Base-by-base conservation (phyloP, 2,113 vertebrate species). In the Zapus hudsonius region DNA sequence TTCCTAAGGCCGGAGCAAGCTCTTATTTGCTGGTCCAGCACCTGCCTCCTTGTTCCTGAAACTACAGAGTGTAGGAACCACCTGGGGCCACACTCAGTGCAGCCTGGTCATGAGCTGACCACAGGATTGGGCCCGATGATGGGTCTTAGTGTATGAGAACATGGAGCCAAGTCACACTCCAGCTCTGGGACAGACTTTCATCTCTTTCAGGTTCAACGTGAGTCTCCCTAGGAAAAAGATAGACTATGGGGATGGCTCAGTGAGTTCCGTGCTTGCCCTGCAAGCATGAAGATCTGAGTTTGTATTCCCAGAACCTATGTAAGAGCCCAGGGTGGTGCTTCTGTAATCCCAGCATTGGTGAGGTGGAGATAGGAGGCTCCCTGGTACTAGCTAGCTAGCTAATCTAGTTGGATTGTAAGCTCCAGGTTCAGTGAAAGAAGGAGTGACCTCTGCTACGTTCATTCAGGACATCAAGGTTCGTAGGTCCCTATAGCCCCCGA, bases 101-200 rank as follows among this genome's bases (percentile, higher is more conserved):
- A 11, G 3, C 27, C 13, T 19, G 0, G 52, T 38, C 27, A n/a
- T 2, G 1, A 2, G n/a, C 47, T 69, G 2, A 0, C 23, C 17
- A 0, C 0, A 64, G 40, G 42, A 38, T 19, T 2, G 8, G 23
- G 5, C 86, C 78, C 36, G 72, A 19, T 0, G 0, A 63, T 19
- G 19, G 27, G 47, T 27, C 61, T 33, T 19, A 19, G 36, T 27
- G n/a, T 12, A 20, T 79, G n/a, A 79, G n/a, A 27, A 16, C 13
- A 17, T 27, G 3, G 40, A 75, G 5, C n/a, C 63, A 16, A 29
- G 22, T 0, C n/a, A 15, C 33, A 33, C 63, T 47, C 19, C 38
- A 55, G 36, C 63, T 44, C 64, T 52, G 7, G 44, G 64, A 3
- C 36, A 78, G 12, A 55, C 20, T 36, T 25, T 78, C 55, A 55